Conservation (phyloP, 92 coral and sea anemone species). For the Zoanthus gigantus region DNA sequence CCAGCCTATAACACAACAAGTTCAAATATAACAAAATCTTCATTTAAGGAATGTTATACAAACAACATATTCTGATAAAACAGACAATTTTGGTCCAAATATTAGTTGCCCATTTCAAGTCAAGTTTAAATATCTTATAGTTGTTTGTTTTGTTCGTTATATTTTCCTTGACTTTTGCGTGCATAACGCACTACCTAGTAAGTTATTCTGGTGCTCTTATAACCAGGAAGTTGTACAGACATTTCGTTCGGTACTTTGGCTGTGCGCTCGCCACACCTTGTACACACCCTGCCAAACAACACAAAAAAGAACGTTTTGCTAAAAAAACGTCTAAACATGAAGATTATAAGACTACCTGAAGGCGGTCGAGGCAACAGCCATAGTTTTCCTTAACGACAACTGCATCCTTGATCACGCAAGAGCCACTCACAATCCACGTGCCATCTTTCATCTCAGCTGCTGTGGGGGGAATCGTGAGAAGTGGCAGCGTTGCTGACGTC, state of each 20-base stretch:
- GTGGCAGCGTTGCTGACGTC: slow-evolving; percentile 87
- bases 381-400: slow-evolving; percentile 87
- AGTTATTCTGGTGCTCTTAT: too few relatives aligned
- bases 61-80: too few relatives aligned
- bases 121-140: too few relatives aligned
- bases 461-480: slow-evolving; percentile 74
- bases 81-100: too few relatives aligned
- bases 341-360: slow-evolving; percentile 67
- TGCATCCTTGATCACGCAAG: slow-evolving; percentile 87
- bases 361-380: slow-evolving; percentile 86
- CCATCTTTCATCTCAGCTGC: slow-evolving; percentile 90
- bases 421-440: slow-evolving; percentile 86
- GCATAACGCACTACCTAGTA: too few relatives aligned
- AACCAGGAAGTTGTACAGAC: too few relatives aligned
- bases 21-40: background rate
- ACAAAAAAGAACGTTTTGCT: background rate
- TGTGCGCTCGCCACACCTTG: too few relatives aligned
- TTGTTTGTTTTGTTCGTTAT: too few relatives aligned
- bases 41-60: too few relatives aligned
- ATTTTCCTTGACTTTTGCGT: too few relatives aligned
- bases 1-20: slow-evolving; percentile 68
- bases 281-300: background rate
- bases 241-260: too few relatives aligned
- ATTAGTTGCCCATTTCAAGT: too few relatives aligned
- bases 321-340: background rate